Percentiles rank a stretch among this genome's conserved stretches.
These are phyloP conservation scores for Hemicrepidius hirtus DNA, from an alignment of 2,888 invertebrate species.

Conservation along the genomic window DNA sequence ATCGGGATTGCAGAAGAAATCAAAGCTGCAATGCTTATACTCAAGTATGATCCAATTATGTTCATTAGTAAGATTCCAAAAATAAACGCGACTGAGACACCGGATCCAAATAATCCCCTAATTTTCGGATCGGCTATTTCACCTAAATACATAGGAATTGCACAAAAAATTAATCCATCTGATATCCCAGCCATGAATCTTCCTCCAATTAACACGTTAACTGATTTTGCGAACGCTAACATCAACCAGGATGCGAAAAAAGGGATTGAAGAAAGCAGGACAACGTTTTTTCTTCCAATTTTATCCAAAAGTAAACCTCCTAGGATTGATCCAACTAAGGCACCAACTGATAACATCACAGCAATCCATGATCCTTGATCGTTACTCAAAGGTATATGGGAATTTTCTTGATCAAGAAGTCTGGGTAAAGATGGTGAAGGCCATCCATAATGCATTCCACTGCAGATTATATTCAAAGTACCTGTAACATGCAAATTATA, in stretches of 20 bases:
- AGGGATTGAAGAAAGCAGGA: conserved; percentile 78
- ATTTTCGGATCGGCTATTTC: conserved; percentile 76
- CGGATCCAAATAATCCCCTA: conserved; percentile 75
- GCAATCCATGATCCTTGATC: conserved; percentile 69
- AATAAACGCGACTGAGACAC: conserved; percentile 75
- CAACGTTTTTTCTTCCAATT: conserved; percentile 79
- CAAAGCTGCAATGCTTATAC: neutral
- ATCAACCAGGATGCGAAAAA: conserved; percentile 79
- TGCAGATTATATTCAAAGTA: conserved; percentile 60
- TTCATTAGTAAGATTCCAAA: conserved; percentile 75
- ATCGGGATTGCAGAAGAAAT: conserved; percentile 7
- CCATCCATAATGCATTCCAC: conserved; percentile 22
- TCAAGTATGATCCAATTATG: conserved; percentile 71
- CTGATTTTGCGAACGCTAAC: conserved; percentile 76
- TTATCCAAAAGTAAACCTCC: conserved; percentile 79
- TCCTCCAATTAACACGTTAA: conserved; percentile 74
- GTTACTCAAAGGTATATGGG: neutral
- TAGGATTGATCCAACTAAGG: conserved; percentile 77
- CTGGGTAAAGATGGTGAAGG: conserved; percentile 2
- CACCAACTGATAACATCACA: conserved; percentile 79
- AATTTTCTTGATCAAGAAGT: neutral
- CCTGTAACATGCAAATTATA: conserved; percentile 63
- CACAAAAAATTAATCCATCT: conserved; percentile 69
- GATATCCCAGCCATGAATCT: conserved; percentile 78
- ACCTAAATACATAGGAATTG: conserved; percentile 76